phyloP scores from a whole-genome alignment of 2,888 invertebrate species.

The Melieria omissa region DNA sequence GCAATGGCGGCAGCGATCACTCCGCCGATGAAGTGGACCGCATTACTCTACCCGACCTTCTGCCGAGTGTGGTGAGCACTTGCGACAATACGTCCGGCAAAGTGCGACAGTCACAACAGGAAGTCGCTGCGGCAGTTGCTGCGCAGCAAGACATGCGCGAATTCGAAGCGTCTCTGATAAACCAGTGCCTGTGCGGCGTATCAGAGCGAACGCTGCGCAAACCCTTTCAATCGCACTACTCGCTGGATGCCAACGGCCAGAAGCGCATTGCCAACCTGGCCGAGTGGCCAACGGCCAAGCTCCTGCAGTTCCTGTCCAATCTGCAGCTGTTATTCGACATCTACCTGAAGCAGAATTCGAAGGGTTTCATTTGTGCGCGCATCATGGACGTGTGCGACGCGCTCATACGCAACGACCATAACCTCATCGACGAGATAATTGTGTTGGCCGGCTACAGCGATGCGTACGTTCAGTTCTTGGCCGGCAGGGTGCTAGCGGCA shows the following conservation, averaged over 20 bases:
- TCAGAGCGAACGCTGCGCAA: constrained; percentile 77
- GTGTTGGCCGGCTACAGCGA: constrained; percentile 82
- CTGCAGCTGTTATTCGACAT: constrained; percentile 86
- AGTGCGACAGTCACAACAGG: neutral
- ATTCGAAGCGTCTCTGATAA: constrained; percentile 70
- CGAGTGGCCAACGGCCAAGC: constrained; percentile 75
- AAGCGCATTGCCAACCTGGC: constrained; percentile 70
- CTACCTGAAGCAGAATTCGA: constrained; percentile 84
- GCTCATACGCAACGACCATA: constrained; percentile 82
- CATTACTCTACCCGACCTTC: constrained; percentile 52
- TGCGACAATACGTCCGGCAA: neutral
- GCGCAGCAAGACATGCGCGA: constrained; percentile 62
- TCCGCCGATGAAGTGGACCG: constrained; percentile 62
- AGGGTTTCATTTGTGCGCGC: constrained; percentile 83
- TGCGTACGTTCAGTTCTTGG: constrained; percentile 83
- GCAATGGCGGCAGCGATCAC: constrained; percentile 22
- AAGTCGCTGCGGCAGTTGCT: constrained; percentile 22
- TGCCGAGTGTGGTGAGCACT: constrained; percentile 46
- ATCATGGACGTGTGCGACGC: constrained; percentile 84
- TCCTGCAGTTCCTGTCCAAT: constrained; percentile 83
- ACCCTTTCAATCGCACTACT: constrained; percentile 75
- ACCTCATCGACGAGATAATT: constrained; percentile 85
- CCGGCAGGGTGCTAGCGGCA: constrained; percentile 82
- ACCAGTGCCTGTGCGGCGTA: constrained; percentile 82
- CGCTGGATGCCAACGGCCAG: constrained; percentile 67